A percentile compares a stretch with the other conserved stretches of the same genome.
Evolutionary conservation across 1,140 invertebrate species (phyloP).

Genomic region (Battus philenor): DNA sequence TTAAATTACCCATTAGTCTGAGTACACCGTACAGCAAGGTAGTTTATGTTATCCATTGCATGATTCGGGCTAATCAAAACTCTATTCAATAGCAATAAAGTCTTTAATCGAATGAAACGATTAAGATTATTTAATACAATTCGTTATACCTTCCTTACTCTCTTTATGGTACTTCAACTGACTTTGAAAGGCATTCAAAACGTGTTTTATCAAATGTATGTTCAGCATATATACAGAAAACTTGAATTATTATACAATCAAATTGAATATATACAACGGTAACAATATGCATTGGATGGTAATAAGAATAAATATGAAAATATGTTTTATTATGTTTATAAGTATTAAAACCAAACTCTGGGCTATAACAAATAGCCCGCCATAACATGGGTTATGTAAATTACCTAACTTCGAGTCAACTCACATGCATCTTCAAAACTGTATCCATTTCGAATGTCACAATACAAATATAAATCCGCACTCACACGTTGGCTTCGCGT

Average conservation of each 20-base stretch:
- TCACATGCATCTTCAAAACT: constrained; percentile 37
- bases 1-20: constrained; percentile 55
- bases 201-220: constrained; percentile 25
- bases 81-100: constrained; percentile 11
- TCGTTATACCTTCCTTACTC: constrained; percentile 18
- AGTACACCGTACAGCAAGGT: constrained; percentile 24
- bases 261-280: no score
- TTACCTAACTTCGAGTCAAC: no score
- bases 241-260: no score
- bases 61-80: constrained; percentile 15
- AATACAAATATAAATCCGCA: constrained; percentile 54
- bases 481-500: constrained; percentile 48
- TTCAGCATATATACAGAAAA: no score
- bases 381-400: no score
- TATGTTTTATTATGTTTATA: no score
- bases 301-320: no score
- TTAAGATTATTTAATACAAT: background rate
- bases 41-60: constrained; percentile 17
- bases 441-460: constrained; percentile 48
- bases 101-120: background rate
- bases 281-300: no score
- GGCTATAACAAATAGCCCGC: no score
- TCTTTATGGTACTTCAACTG: constrained; percentile 24
- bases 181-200: constrained; percentile 23
- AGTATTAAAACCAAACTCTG: no score